These are phyloP conservation scores for Montipora cactus DNA, from an alignment of 64 coral and sea anemone species.

Conservation along the genomic window DNA sequence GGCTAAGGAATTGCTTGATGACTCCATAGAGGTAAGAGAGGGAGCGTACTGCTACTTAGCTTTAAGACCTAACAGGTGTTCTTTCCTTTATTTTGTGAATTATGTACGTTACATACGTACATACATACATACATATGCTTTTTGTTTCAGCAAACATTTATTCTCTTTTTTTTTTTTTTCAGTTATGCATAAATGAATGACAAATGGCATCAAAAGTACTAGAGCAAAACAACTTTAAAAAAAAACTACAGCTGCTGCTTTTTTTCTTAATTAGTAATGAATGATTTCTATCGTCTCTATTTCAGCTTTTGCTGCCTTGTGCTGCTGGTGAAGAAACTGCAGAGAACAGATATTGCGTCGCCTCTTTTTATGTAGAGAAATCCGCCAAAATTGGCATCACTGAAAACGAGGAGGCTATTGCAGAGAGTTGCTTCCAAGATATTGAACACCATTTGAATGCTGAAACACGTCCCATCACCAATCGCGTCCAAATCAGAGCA, in stretches of 20 bases:
- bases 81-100: not conserved
- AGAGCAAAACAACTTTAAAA: too few species aligned
- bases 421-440: constrained; percentile 20
- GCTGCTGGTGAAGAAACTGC: constrained; percentile 32
- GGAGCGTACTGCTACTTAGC: not conserved
- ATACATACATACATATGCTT: too few species aligned
- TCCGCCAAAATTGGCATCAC: not conserved
- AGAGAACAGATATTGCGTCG: constrained; percentile 29
- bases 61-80: too few species aligned
- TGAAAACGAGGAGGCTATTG: not conserved
- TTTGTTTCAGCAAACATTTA: too few species aligned
- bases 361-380: constrained; percentile 15
- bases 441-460: not conserved
- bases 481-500: not conserved
- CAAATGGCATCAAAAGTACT: too few species aligned
- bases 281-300: not conserved
- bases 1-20: constrained; percentile 8
- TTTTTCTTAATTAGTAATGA: not conserved
- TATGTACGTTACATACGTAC: too few species aligned
- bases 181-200: too few species aligned
- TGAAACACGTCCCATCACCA: constrained; percentile 10
- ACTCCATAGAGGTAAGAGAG: not conserved
- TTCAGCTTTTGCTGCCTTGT: constrained; percentile 19
- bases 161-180: too few species aligned
- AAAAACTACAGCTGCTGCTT: not conserved